phyloP scores from a whole-genome alignment of 2,888 invertebrate species.

The Ichneumoninae sp. region DNA sequence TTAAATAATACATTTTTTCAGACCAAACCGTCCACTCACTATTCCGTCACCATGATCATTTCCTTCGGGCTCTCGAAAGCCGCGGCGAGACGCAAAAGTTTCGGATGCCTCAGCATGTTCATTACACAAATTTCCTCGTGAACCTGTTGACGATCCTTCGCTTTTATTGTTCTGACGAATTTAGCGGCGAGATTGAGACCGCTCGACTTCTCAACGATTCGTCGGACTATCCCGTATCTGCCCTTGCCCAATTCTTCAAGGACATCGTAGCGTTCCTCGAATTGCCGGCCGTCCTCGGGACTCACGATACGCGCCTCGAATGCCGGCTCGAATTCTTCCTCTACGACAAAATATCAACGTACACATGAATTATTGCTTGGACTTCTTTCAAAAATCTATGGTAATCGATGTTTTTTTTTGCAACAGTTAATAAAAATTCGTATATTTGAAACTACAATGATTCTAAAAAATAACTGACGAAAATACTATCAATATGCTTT shows the following conservation, averaged over 20 bases:
- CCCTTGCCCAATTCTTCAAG: conserved; percentile 92
- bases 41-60: conserved; percentile 95
- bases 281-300: conserved; percentile 86
- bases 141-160: conserved; percentile 91
- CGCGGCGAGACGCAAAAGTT: conserved; percentile 92
- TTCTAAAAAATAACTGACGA: not conserved
- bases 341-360: conserved; percentile 30
- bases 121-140: conserved; percentile 94
- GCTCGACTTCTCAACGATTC: conserved; percentile 88
- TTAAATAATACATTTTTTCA: not conserved
- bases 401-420: not conserved
- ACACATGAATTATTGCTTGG: not conserved
- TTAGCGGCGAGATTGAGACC: conserved; percentile 92
- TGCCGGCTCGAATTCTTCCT: conserved; percentile 73
- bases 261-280: conserved; percentile 87
- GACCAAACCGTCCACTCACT: conserved; percentile 87
- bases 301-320: conserved; percentile 81
- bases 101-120: conserved; percentile 93
- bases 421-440: not conserved
- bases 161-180: conserved; percentile 90
- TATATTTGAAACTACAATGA: not conserved
- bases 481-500: not conserved
- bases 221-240: conserved; percentile 89
- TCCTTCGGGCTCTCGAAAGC: conserved; percentile 92
- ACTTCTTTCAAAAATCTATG: not conserved